Conservation (phyloP, 2,113 vertebrate genomes). For the Pitta sordida region DNA sequence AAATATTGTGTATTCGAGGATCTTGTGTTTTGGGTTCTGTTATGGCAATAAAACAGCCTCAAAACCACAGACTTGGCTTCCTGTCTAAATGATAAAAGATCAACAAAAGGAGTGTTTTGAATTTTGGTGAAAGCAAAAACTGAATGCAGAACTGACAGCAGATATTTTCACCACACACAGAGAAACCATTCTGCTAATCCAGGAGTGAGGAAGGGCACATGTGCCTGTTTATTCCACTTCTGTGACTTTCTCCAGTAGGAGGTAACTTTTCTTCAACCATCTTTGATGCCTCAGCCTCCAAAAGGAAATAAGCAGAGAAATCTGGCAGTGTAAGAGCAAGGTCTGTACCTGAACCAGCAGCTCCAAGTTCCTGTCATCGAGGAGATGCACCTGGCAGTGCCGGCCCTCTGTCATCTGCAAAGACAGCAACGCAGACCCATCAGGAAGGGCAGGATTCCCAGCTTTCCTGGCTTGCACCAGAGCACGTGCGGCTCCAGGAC, state of each 20-base stretch:
- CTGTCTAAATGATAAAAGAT: background rate
- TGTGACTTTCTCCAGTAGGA: background rate
- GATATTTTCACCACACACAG: rapidly evolving
- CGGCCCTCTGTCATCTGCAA: slow-evolving; percentile 95
- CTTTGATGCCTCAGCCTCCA: background rate
- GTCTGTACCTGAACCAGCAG: slow-evolving; percentile 92
- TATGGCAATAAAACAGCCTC: background rate
- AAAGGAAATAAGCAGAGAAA: background rate
- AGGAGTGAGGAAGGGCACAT: background rate
- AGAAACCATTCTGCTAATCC: background rate
- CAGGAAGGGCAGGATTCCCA: rapidly evolving
- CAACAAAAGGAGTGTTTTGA: background rate
- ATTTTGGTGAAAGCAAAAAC: background rate
- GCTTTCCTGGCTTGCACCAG: too few relatives aligned
- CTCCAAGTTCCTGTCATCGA: slow-evolving; percentile 92
- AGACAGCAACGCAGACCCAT: slow-evolving; percentile 16
- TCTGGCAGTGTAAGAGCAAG: rapidly evolving
- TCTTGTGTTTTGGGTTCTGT: background rate
- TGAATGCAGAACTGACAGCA: background rate
- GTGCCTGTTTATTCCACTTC: rapidly evolving
- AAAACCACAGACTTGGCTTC: background rate
- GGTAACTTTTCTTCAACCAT: background rate
- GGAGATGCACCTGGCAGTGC: slow-evolving; percentile 90
- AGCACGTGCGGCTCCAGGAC: rapidly evolving
- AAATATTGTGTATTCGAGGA: background rate